Base-by-base conservation (phyloP, 2,888 invertebrate species). In the Onchidella celtica region DNA sequence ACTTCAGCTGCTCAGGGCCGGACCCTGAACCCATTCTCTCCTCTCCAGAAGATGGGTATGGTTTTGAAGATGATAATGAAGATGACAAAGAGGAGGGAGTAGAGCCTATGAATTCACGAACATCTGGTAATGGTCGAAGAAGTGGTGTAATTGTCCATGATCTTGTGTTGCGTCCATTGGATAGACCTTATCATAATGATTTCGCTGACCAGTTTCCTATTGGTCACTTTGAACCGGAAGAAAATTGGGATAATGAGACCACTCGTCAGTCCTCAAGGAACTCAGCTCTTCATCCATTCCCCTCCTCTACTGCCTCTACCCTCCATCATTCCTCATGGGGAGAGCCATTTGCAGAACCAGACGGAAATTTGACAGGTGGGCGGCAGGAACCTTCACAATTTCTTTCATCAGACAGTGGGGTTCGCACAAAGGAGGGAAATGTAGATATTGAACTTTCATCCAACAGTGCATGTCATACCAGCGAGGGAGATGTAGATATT, bases 171-270 rank as follows among this genome's bases (percentile, higher is more conserved):
- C 68, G 29, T 27, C 68, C 77, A 6, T 38, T 77, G 6, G 63
- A 38, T 14, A 32, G 61, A 17, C 77, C 36, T 47, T 68, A 68
- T 34, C 34, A 77, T 6, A 68, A 66, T 2, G 68, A 68, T 34
- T 68, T 55, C n/a, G 6, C 40, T 4, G 77, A 55, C 36, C 77
- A 68, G 36, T 77, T 77, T 57, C 66, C 68, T 32, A 68, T 77
- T n/a, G 77, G 77, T 36, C 57, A 68, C 32, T 69, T 69, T 70
- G 59, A 84, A 61, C 68, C 38, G 24, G 85, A 85, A 32, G 88
- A 87, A 11, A 83, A 86, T 66, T 89, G 88, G 88, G 88, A 88
- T 65, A 14, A 36, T 6, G 81, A 84, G 32, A 32, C n/a, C 11
- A 79, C 34, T 29, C n/a, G 6, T 57, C 27, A 1, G 0, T 36